Percentiles rank a stretch among this genome's conserved stretches.
These are phyloP conservation scores for Epicauta chinensis DNA, from an alignment of 1,140 invertebrate genomes.

Conservation along the genomic window DNA sequence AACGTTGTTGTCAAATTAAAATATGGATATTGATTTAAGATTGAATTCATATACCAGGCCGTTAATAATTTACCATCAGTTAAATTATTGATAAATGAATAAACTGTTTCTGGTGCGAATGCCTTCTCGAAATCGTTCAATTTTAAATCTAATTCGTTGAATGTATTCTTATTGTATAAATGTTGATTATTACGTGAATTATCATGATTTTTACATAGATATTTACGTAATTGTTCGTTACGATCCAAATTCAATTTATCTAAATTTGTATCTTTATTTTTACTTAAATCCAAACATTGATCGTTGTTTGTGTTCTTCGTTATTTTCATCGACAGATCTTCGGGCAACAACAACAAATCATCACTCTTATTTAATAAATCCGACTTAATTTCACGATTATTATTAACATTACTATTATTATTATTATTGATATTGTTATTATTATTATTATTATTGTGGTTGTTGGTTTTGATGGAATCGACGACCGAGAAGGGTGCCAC, in stretches of 20 bases:
- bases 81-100: conserved; percentile 42
- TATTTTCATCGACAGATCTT: conserved; percentile 34
- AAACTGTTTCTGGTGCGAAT: conserved; percentile 33
- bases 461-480: conserved; percentile 8
- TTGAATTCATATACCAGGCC: conserved; percentile 55
- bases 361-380: conserved; percentile 13
- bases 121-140: conserved; percentile 13
- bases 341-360: conserved; percentile 25
- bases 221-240: conserved; percentile 31
- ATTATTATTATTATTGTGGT: conserved; percentile 20
- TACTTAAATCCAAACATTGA: conserved; percentile 25
- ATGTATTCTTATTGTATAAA: conserved; percentile 30
- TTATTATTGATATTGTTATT: conserved; percentile 16
- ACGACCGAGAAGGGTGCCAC: conserved; percentile 31
- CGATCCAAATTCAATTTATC: conserved; percentile 22
- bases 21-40: conserved; percentile 34
- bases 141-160: conserved; percentile 18
- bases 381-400: conserved; percentile 11
- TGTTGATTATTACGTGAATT: conserved; percentile 11
- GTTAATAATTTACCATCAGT: conserved; percentile 54
- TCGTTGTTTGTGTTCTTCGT: conserved; percentile 20
- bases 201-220: conserved; percentile 26
- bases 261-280: conserved; percentile 21
- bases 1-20: conserved; percentile 17
- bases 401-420: conserved; percentile 21